Evolutionary conservation across 1,140 invertebrate species (phyloP).

Genomic region (Elysia chlorotica): DNA sequence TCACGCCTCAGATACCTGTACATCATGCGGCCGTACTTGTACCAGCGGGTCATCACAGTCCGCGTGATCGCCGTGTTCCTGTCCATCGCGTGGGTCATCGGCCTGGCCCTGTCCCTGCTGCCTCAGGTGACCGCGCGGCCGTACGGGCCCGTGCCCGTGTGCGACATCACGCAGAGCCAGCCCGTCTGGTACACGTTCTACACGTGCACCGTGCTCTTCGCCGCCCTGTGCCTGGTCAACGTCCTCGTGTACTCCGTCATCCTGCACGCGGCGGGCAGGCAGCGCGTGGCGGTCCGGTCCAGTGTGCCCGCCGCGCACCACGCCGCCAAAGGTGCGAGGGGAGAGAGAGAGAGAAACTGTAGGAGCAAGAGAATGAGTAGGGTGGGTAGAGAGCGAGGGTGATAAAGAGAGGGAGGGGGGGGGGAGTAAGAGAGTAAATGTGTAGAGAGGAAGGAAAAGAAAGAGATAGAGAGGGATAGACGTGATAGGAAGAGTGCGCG

Average conservation of each 20-base stretch:
- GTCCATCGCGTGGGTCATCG: background rate
- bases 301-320: background rate
- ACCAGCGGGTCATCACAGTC: background rate
- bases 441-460: no score
- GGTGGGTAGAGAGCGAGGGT: no score
- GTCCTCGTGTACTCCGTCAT: slow-evolving; percentile 4
- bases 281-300: background rate
- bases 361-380: no score
- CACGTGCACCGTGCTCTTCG: background rate
- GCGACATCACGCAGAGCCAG: background rate
- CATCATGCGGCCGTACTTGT: slow-evolving; percentile 1
- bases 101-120: background rate
- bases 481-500: no score
- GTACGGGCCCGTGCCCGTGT: background rate
- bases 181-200: slow-evolving; percentile 4
- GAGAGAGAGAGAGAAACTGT: no score
- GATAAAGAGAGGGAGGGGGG: no score
- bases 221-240: background rate
- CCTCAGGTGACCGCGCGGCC: slow-evolving; percentile 5
- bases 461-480: no score
- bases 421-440: background rate
- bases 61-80: background rate
- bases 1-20: no score
- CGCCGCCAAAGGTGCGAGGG: no score
- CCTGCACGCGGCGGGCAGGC: slow-evolving; percentile 4